A percentile compares a stretch with the other conserved stretches of the same genome.
These are phyloP conservation scores for Cebidichthys violaceus DNA, from an alignment of 2,113 vertebrate genomes.

Conservation along the genomic window DNA sequence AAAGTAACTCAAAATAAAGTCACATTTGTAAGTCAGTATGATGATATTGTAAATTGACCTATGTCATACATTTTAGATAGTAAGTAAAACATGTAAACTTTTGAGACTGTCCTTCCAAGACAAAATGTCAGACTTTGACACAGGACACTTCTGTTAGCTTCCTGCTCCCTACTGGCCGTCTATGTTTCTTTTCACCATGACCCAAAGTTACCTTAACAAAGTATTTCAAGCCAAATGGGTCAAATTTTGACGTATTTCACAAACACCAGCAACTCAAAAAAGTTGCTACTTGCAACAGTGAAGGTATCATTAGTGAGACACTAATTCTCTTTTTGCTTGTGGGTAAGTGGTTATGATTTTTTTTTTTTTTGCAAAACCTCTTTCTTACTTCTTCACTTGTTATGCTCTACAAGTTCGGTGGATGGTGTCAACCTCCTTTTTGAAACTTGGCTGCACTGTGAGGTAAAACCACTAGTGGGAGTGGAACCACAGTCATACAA, in stretches of 20 bases:
- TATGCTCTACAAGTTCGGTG: neutral
- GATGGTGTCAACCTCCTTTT: neutral
- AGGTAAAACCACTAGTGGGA: constrained; percentile 57
- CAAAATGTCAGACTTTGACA: neutral
- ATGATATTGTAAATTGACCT: neutral
- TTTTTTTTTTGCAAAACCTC: neutral
- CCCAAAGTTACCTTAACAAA: neutral
- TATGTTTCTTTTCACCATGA: neutral
- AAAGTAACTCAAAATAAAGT: neutral
- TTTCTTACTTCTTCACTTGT: neutral
- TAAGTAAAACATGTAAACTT: neutral
- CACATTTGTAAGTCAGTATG: too few relatives aligned
- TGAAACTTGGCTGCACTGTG: constrained; percentile 14
- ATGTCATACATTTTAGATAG: neutral
- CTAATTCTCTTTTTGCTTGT: neutral
- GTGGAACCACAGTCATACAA: constrained; percentile 16
- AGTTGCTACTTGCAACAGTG: neutral
- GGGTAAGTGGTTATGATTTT: neutral
- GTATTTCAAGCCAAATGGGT: neutral
- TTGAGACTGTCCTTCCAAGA: neutral
- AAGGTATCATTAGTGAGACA: neutral
- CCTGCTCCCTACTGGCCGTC: neutral
- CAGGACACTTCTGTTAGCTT: neutral
- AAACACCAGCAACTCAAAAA: neutral
- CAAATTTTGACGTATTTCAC: neutral